Base-by-base conservation (phyloP, 2,888 invertebrate species). In the Drosophila peninsularis region DNA sequence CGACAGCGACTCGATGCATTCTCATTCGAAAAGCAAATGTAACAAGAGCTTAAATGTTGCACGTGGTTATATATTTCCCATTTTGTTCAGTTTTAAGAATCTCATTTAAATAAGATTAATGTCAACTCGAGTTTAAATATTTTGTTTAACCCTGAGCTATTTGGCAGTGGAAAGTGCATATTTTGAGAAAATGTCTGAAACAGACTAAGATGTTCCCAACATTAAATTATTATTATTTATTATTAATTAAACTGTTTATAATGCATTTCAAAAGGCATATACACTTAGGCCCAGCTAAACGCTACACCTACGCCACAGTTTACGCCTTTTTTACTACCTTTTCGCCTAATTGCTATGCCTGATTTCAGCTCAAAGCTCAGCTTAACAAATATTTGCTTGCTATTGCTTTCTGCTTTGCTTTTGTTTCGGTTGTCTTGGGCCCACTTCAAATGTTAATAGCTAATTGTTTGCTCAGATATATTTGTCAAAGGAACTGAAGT, bases 1-100 rank as follows among this genome's bases (percentile, higher is more conserved):
- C 66, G 70, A 82, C 89, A 82, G 80, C 30, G 30, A 30, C 86
- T 87, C 71, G 62, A 81, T 75, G 73, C 88, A 81, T 85, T 87
- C 86, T 89, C 83, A 68, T 34, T 34, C 69, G 47, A 47, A 47
- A 45, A 24, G 72, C 80, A 64, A 78, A 69, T 88, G 83, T 45
- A 72, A 42, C 60, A 53, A 62, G 55, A 64, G 62, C 45, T 86
- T 82, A 75, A 79, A 81, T 78, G 70, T 54, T 62, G 55, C 64
- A 47, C 60, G 47, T 7, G 27, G 1, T 7, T 7, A 30, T 30
- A 30, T 30, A 30, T 30, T 30, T 30, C n/a, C 7, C 3, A 37
- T 37, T 37, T 37, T n/a, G 7, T 9, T 37, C 1, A 37, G 37
- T n/a, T 37, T n/a, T 37, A 36, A 14, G 36, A 36, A 36, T 36